Evolutionary conservation across 2,888 invertebrate genomes (phyloP), one percentile per base, ranked within the genome.

Genomic region (Trachelus troglodyta): DNA sequence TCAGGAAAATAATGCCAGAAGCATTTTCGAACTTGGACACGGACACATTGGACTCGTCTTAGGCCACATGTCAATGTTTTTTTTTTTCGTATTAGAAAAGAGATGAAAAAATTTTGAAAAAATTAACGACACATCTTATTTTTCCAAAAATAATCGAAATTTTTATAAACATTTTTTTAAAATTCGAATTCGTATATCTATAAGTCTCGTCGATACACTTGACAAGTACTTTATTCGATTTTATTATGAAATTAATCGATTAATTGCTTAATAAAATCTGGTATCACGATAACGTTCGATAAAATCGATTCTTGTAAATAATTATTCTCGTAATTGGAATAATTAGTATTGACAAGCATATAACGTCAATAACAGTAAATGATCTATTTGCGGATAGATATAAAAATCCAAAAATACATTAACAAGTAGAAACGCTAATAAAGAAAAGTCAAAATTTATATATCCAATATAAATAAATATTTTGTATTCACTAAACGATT

Each of bases 221-320:
- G 56, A 56, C 56, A 56, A 56, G 23, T 56, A 56, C 56, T 23
- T 56, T 56, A 56, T 23, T 9, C 23, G 56, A 23, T 56, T 56
- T 56, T 56, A 56, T 56, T 23, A 23, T 81, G 77, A 83, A 84
- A 84, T 84, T 84, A 84, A 83, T 84, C 81, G 82, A 83, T 79
- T 79, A 80, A 83, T 81, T 81, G 80, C 76, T 76, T 80, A 78
- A 56, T 56, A 56, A 23, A 23, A 56, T 23, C 56, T 56, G 23
- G 2, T 56, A 56, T 56, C 56, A 23, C 56, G 56, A 56, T 56
- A 56, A 23, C 9, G 6, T 23, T 56, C 56, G 37, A 37, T 37
- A 56, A 15, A 15, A 56, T 56, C 56, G 56, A 56, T 56, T 2
- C 56, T 1, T 23, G 56, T 23, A 23, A 56, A 56, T 56, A 9